Evolutionary conservation across 1,140 invertebrate species (phyloP).

Genomic region (Armadillidium nasatum): DNA sequence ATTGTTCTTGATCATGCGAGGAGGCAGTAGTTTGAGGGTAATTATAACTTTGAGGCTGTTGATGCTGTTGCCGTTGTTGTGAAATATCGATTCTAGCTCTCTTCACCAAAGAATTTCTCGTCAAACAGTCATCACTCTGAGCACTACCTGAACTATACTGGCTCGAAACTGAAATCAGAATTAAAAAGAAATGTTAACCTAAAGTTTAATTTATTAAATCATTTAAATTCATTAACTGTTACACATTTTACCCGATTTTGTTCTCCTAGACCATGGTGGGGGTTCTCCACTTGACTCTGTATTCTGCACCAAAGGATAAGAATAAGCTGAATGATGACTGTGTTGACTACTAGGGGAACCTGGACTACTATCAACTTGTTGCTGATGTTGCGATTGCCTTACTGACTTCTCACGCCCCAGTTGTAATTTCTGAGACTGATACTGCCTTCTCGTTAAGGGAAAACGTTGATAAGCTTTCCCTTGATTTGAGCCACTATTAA

Average conservation of each 20-base stretch:
- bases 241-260: background rate
- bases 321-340: background rate
- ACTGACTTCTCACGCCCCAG: background rate
- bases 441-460: background rate
- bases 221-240: too few species aligned
- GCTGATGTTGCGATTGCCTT: background rate
- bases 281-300: background rate
- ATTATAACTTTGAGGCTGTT: background rate
- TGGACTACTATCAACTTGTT: background rate
- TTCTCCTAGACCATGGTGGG: background rate
- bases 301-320: background rate
- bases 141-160: background rate
- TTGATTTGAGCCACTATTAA: too few species aligned
- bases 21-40: background rate
- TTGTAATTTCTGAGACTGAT: background rate
- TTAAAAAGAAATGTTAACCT: too few species aligned
- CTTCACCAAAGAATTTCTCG: background rate
- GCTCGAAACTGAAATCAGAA: background rate
- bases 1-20: constrained; percentile 17
- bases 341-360: background rate
- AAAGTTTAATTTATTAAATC: too few species aligned
- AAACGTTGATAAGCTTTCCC: background rate
- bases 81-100: background rate
- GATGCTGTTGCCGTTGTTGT: background rate
- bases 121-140: background rate